Conservation (phyloP, 2,888 invertebrate species). For the Apamea epomidion region DNA sequence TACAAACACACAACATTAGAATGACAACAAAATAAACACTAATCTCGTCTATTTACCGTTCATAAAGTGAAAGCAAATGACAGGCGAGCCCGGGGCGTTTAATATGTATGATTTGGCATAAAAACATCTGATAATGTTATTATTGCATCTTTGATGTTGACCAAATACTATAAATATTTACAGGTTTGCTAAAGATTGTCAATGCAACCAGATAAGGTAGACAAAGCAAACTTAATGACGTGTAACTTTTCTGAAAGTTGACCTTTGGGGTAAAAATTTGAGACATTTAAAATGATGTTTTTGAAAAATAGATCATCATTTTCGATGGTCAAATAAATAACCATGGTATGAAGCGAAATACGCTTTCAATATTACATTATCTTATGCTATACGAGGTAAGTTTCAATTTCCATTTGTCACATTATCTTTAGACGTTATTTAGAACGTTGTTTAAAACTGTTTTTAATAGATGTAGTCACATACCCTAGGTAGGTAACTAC, state of each 20-base stretch:
- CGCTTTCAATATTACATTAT: not conserved
- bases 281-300: not conserved
- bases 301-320: not conserved
- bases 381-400: too few relatives aligned
- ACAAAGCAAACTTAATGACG: not conserved
- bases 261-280: not conserved
- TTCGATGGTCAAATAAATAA: not conserved
- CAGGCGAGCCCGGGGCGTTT: conserved; percentile 47
- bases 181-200: not conserved
- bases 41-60: conserved; percentile 41
- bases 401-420: not conserved
- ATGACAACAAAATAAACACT: conserved; percentile 43
- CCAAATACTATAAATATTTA: not conserved
- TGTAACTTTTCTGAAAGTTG: not conserved
- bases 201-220: not conserved
- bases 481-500: not conserved
- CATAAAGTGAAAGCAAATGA: conserved; percentile 62
- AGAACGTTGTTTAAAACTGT: too few relatives aligned
- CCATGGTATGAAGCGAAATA: not conserved
- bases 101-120: conserved; percentile 50
- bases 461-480: not conserved
- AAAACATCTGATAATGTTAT: conserved; percentile 40
- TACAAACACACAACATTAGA: conserved; percentile 35
- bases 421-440: not conserved
- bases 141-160: not conserved